A percentile compares a stretch with the other conserved stretches of the same genome.
These are phyloP conservation scores for Tylochromis polylepis DNA, from an alignment of 2,113 vertebrate species.

Conservation along the genomic window DNA sequence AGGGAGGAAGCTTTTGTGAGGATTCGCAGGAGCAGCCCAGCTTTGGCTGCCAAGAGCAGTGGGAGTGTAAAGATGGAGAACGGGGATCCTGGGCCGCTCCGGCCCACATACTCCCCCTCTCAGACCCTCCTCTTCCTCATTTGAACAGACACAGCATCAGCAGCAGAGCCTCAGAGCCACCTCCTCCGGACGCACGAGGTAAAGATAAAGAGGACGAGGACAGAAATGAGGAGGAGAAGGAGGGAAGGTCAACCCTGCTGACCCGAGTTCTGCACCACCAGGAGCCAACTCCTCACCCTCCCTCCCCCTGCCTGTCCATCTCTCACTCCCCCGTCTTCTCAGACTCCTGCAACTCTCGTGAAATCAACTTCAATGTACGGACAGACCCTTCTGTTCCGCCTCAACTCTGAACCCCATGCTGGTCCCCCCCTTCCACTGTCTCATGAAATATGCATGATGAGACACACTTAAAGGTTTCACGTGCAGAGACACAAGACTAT, in stretches of 20 bases:
- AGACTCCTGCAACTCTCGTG: slow-evolving; percentile 70
- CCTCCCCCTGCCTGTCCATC: slow-evolving; percentile 33
- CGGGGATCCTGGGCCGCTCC: slow-evolving; percentile 20
- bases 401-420: slow-evolving; percentile 61
- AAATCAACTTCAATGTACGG: slow-evolving; percentile 61
- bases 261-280: slow-evolving; percentile 71
- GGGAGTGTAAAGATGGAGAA: slow-evolving; percentile 35
- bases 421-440: neutral
- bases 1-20: slow-evolving; percentile 42
- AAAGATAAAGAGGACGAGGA: slow-evolving; percentile 32
- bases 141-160: slow-evolving; percentile 34
- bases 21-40: slow-evolving; percentile 43
- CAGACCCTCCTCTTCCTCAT: slow-evolving; percentile 14
- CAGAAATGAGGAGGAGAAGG: slow-evolving; percentile 54
- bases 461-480: slow-evolving; percentile 12
- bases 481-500: slow-evolving; percentile 14
- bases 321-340: slow-evolving; percentile 72
- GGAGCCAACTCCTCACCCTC: slow-evolving; percentile 57
- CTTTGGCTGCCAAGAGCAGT: slow-evolving; percentile 29
- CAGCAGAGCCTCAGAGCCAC: neutral
- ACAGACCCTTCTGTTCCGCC: slow-evolving; percentile 34
- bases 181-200: neutral
- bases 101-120: slow-evolving; percentile 26
- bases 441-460: slow-evolving; percentile 42
- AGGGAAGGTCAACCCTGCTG: slow-evolving; percentile 63